These are phyloP conservation scores for Caranx ignobilis DNA, from an alignment of 2,113 vertebrate species.

Conservation along the genomic window DNA sequence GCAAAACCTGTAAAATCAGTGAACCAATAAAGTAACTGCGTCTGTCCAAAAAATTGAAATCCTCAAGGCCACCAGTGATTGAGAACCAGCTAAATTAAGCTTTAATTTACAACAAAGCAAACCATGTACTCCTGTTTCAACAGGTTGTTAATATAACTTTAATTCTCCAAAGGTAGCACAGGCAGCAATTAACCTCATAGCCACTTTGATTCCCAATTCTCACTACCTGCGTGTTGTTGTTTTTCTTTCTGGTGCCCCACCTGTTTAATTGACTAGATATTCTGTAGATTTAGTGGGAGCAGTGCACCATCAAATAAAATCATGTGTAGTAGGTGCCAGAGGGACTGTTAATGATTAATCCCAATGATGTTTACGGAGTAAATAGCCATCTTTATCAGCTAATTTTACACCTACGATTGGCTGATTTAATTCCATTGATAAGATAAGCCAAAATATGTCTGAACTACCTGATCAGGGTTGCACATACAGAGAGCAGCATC, in stretches of 20 bases:
- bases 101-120: background rate
- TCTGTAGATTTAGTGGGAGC: conserved; percentile 1
- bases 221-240: background rate
- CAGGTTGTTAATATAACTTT: background rate
- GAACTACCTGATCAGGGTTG: background rate
- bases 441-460: conserved; percentile 31
- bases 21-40: background rate
- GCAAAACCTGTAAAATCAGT: background rate
- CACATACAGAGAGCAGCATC: background rate
- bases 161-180: background rate
- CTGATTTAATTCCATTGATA: conserved; percentile 32
- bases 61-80: background rate
- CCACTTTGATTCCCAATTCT: background rate
- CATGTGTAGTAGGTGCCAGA: background rate
- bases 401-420: conserved; percentile 13
- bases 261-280: conserved; percentile 10
- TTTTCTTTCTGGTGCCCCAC: background rate
- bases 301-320: background rate
- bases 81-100: background rate
- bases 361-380: conserved; percentile 34
- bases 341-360: conserved; percentile 36
- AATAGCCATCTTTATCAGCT: conserved; percentile 37
- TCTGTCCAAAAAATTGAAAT: background rate
- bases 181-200: background rate
- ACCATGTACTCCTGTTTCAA: background rate